Evolutionary conservation across 2,797 vertebrate species (phyloP), one percentile per base, ranked within the genome.

Genomic region (Hydrolagus colliei): DNA sequence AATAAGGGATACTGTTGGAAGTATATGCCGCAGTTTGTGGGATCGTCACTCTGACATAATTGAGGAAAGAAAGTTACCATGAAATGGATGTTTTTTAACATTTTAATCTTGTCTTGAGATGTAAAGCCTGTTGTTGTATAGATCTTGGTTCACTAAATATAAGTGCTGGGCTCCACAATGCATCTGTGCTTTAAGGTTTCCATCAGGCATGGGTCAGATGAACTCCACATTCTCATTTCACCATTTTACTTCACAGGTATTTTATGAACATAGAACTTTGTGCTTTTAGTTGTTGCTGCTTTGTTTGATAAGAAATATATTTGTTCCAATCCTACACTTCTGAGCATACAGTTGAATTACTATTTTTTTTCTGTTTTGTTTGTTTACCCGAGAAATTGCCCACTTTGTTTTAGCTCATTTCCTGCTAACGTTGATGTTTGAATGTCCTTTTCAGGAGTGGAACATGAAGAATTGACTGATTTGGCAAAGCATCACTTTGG

Each of bases 401-500:
- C 2, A 52, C 41, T 6, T 52, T 27, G 27, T 52, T 52, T 52
- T 52, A 52, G 41, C 41, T 52, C 85, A 61, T 86, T 75, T 86
- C 20, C 16, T 74, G n/a, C 27, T 67, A 20, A 41, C 22, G 35
- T 20, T 41, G 13, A 62, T 20, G 52, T 77, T 63, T 86, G 18
- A 86, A 74, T 75, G 62, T 10, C 62, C 91, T 87, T 2, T 90
- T 89, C 90, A 99, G 98, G 98, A 20, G 96, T 99, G 87, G 94
- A 89, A 82, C 97, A 99, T 0, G 87, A 94, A 22, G 95, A 98
- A 77, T 92, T 99, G 59, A 96, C 96, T 7, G 94, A 97, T 85
- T 91, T 98, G 89, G 97, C 98, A 0, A 96, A 96, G 87, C 94
- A 94, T 90, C 97, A 99, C 89, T 99, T 99, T 88, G 97, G 98